Evolutionary conservation across 2,797 vertebrate genomes (phyloP), one percentile per base, ranked within the genome.

Genomic region (Hyperoplus lanceolatus): DNA sequence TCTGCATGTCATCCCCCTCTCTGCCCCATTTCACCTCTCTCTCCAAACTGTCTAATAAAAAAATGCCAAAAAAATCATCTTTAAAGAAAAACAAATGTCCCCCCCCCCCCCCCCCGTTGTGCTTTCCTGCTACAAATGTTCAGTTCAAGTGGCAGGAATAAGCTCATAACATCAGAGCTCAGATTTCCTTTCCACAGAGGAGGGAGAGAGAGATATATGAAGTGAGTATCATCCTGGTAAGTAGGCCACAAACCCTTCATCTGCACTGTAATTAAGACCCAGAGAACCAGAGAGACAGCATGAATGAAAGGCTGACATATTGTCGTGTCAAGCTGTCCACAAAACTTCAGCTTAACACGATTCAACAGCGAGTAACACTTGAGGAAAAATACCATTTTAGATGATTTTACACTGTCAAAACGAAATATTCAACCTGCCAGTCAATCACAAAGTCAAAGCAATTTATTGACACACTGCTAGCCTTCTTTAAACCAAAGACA

Each of bases 131-230:
- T 13, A 1, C 6, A 6, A 4, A 9, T 18, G 8, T 45, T 29
- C 29, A 29, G 29, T 43, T 1, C 5, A 0, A 53, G 49, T 55
- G 53, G 0, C 29, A 55, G 53, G 18, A 55, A 29, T 36, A 10
- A 51, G 59, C 48, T 75, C 74, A 69, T 51, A 74, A 73, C 38
- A 59, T 75, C 70, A 66, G 78, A 83, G 76, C 76, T 81, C 61
- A 82, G 70, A 62, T 68, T 77, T 69, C 0, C 77, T 81, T 85
- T 75, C 49, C 53, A 71, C 60, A 15, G 29, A 59, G 6, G 50
- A 43, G 14, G 54, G 59, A 54, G 8, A 12, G 29, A 5, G 13
- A 64, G 48, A 69, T 7, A 3, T 29, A 29, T 29, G 29, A 13
- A 38, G 59, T 8, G 71, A 42, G 60, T 4, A 29, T 85, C 61